Evolutionary conservation across 2,888 invertebrate species (phyloP).

Genomic region (Diploptera punctata): DNA sequence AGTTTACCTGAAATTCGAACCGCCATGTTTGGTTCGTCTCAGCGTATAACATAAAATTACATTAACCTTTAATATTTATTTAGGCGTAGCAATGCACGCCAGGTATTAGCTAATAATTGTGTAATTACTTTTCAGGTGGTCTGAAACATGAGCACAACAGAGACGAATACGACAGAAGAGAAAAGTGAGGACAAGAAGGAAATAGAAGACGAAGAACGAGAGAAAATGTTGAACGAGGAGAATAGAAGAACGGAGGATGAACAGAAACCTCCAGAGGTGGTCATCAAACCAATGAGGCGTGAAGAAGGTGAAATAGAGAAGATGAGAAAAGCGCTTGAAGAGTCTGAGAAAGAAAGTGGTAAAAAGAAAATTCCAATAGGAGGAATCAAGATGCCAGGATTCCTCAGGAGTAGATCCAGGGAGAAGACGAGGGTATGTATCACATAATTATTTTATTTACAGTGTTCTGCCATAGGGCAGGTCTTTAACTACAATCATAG

Average conservation of each 20-base stretch:
- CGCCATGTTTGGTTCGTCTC: too few relatives aligned
- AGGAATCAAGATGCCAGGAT: constrained; percentile 87
- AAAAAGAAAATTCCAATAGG: constrained; percentile 72
- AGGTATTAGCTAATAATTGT: too few relatives aligned
- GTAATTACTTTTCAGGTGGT: too few relatives aligned
- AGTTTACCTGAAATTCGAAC: too few relatives aligned
- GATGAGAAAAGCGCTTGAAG: constrained; percentile 69
- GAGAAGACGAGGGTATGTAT: constrained; percentile 71
- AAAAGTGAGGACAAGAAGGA: constrained; percentile 70
- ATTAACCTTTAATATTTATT: too few relatives aligned
- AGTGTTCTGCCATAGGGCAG: too few relatives aligned
- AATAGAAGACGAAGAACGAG: constrained; percentile 70
- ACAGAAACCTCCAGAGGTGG: constrained; percentile 34
- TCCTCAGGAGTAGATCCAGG: constrained; percentile 79
- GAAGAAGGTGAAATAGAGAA: constrained; percentile 71
- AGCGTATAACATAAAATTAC: too few relatives aligned
- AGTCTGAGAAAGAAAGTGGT: constrained; percentile 41
- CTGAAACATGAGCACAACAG: constrained; percentile 11
- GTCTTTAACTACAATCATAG: too few relatives aligned
- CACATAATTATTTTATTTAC: too few relatives aligned
- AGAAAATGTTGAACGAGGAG: constrained; percentile 66
- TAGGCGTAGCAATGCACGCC: too few relatives aligned
- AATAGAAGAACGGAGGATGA: constrained; percentile 57
- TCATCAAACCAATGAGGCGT: constrained; percentile 42
- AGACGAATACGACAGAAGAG: constrained; percentile 35